Evolutionary conservation across 53 echinoderm and acorn worm genomes (phyloP), one percentile per base, ranked within the genome.

Genomic region (Astropecten irregularis): DNA sequence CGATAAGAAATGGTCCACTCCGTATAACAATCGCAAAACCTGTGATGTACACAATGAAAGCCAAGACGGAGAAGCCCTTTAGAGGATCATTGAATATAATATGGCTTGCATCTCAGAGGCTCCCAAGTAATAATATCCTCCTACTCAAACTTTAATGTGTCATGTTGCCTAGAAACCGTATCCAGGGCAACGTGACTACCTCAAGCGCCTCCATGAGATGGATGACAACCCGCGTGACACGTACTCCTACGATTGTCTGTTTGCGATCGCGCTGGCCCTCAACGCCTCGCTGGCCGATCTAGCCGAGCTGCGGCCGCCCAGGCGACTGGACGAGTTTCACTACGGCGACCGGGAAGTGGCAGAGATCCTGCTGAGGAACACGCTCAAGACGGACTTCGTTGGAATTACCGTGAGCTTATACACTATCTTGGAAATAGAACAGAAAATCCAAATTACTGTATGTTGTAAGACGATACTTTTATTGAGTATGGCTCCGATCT

Each of bases 121-220:
- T n/a, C n/a, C n/a, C n/a, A n/a, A n/a, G n/a, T n/a, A n/a, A n/a
- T n/a, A n/a, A n/a, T n/a, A n/a, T n/a, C n/a, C n/a, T n/a, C n/a
- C n/a, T n/a, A n/a, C n/a, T n/a, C n/a, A n/a, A n/a, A n/a, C n/a
- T n/a, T n/a, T n/a, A n/a, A n/a, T n/a, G n/a, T n/a, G n/a, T n/a
- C n/a, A n/a, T n/a, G n/a, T n/a, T n/a, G n/a, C n/a, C n/a, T 34
- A 89, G 89, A 83, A 89, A 36, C 77, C 84, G 30, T 70, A 36
- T n/a, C 76, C 83, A n/a, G 64, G 68, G 34, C 89, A 84, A 42
- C 7, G 68, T 22, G 76, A 76, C 44, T 76, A 48, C 38, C 38
- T 89, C 28, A 48, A 38, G 10, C 20, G 70, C 3, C 30, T 89
- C 3, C 61, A 57, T 10, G 19, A 8, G 16, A 84, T 87, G 87